Evolutionary conservation across 1,140 invertebrate genomes (phyloP).

Genomic region (Monomorium pharaonis): DNA sequence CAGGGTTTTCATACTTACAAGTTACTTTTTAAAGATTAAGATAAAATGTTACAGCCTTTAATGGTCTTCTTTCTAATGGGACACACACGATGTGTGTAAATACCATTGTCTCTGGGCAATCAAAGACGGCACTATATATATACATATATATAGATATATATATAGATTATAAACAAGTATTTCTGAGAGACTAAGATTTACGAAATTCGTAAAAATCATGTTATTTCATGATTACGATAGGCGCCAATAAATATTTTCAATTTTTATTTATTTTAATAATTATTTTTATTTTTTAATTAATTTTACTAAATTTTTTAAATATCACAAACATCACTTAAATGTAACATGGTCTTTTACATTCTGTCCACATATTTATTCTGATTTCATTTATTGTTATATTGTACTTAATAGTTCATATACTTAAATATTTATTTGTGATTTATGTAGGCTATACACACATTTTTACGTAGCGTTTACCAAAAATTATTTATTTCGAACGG

Average conservation of each 20-base stretch:
- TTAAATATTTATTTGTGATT: conserved; percentile 53
- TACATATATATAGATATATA: conserved; percentile 24
- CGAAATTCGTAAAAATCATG: conserved; percentile 54
- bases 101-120: conserved; percentile 70
- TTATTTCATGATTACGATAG: conserved; percentile 36
- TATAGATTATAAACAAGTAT: conserved; percentile 66
- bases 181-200: conserved; percentile 60
- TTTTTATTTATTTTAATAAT: conserved; percentile 24
- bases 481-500: conserved; percentile 72
- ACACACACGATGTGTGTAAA: conserved; percentile 52
- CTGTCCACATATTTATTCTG: conserved; percentile 38
- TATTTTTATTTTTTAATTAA: conserved; percentile 39
- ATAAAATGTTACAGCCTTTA: conserved; percentile 67
- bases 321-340: conserved; percentile 55
- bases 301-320: conserved; percentile 55
- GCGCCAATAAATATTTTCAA: background rate
- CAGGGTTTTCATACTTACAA: conserved; percentile 75
- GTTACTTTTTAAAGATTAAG: conserved; percentile 73
- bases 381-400: conserved; percentile 43
- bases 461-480: conserved; percentile 65
- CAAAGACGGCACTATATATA: conserved; percentile 67
- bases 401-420: conserved; percentile 56
- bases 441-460: conserved; percentile 39
- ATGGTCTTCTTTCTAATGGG: conserved; percentile 70
- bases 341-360: conserved; percentile 14